A percentile compares a stretch with the other conserved stretches of the same genome.
Conservation (phyloP, 2,888 invertebrate genomes). For the Andrena hattorfiana region DNA sequence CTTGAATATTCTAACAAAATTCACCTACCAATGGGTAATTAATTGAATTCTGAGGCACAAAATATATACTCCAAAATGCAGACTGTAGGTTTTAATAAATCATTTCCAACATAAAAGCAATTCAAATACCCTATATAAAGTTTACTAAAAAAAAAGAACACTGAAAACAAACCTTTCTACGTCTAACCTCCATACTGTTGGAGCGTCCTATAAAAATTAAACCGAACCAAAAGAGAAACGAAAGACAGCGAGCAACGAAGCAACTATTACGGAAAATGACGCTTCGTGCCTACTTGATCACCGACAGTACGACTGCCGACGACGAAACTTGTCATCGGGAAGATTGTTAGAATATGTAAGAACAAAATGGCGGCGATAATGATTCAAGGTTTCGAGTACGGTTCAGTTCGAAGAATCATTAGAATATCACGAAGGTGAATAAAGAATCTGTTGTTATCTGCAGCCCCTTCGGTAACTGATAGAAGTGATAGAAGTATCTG, state of each 20-base stretch:
- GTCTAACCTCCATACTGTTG: constrained; percentile 68
- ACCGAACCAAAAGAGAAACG: neutral
- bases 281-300: constrained; percentile 16
- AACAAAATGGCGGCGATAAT: constrained; percentile 69
- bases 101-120: neutral
- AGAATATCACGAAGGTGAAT: constrained; percentile 43
- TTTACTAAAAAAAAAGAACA: constrained; percentile 17
- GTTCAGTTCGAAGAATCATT: constrained; percentile 25
- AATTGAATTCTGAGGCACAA: neutral
- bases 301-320: neutral
- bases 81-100: neutral
- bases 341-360: constrained; percentile 55
- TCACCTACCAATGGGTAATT: neutral
- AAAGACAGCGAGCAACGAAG: neutral
- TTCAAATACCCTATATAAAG: constrained; percentile 6
- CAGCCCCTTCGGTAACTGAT: constrained; percentile 11
- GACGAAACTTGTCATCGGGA: constrained; percentile 20
- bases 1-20: neutral
- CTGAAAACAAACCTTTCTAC: constrained; percentile 71
- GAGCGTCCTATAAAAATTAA: constrained; percentile 4
- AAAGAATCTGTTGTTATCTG: constrained; percentile 40
- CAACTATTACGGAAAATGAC: constrained; percentile 7
- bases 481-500: neutral
- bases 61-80: neutral
- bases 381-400: constrained; percentile 63